Percentiles rank a stretch among this genome's conserved stretches.
These are phyloP conservation scores for Brenthis hecate DNA, from an alignment of 2,888 invertebrate genomes.

Conservation along the genomic window DNA sequence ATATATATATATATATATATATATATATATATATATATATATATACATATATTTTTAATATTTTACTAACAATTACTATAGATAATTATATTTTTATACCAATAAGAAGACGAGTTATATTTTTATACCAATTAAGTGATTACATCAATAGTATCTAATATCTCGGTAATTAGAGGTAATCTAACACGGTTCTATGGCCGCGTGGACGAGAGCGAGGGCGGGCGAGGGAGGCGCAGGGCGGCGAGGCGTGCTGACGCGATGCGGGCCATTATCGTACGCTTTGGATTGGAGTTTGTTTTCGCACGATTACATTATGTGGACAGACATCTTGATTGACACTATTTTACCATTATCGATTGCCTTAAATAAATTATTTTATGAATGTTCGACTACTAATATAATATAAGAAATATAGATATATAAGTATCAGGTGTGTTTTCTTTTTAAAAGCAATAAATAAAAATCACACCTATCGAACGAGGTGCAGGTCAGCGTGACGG, in stretches of 20 bases:
- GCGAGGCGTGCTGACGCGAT: conserved; percentile 16
- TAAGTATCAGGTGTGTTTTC: background rate
- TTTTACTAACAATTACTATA: no score
- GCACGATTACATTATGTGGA: conserved; percentile 4
- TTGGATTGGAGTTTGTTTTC: conserved; percentile 22
- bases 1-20: no score
- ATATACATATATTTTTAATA: no score
- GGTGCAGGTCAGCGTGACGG: background rate
- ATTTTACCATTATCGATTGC: no score
- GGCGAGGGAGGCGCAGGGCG: background rate
- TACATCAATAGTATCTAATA: no score
- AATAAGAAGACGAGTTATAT: no score
- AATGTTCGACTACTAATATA: no score
- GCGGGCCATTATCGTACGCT: conserved; percentile 25
- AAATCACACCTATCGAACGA: background rate
- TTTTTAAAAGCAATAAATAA: background rate
- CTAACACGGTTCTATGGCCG: background rate
- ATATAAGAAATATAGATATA: background rate
- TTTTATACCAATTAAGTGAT: no score
- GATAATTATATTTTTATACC: no score
- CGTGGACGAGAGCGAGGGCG: background rate
- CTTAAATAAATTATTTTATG: no score
- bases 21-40: no score
- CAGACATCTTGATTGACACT: conserved; percentile 11
- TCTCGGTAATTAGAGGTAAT: background rate